Evolutionary conservation across 2,113 vertebrate genomes (phyloP), one percentile per base, ranked within the genome.

Genomic region (Neofelis nebulosa): DNA sequence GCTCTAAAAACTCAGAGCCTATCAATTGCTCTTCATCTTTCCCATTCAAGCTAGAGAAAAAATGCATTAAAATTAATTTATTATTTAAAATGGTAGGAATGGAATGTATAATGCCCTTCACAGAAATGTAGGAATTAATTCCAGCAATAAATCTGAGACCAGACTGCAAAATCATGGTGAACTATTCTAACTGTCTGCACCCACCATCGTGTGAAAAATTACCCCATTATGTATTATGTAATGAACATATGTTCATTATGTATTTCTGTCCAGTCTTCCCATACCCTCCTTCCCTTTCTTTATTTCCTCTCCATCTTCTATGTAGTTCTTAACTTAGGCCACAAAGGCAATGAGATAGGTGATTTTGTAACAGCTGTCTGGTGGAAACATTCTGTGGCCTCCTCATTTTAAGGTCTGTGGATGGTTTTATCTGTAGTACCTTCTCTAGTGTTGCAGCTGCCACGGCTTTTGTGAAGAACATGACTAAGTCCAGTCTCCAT

Each of bases 31-130:
- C 89, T 97, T 92, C 85, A 80, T 96, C 61, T 41, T 95, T 97
- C 69, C 76, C 38, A 97, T 96, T 97, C 80, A 82, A 95, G 82
- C 63, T 13, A 79, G 73, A 96, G 91, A 3, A 74, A 90, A 96
- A 97, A 57, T 76, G 41, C 41, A 90, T 97, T 98, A 86, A 74
- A 92, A 96, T 97, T 97, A 98, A 97, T 97, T 98, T 95, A 96
- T 97, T 97, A 97, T 98, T 98, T 98, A 97, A 96, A 97, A 89
- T 90, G 91, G 48, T 94, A 89, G 81, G 48, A 96, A 89, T 63
- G 41, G 84, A 95, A 97, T 89, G 12, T 82, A 41, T 98, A 97
- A 98, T 96, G 85, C 33, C 55, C 1, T 86, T 80, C 79, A 89
- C 57, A 65, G 78, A 95, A 85, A 88, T 68, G 55, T 18, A 61